Conservation (phyloP, 2,113 vertebrate genomes). For the Neoarius graeffei region DNA sequence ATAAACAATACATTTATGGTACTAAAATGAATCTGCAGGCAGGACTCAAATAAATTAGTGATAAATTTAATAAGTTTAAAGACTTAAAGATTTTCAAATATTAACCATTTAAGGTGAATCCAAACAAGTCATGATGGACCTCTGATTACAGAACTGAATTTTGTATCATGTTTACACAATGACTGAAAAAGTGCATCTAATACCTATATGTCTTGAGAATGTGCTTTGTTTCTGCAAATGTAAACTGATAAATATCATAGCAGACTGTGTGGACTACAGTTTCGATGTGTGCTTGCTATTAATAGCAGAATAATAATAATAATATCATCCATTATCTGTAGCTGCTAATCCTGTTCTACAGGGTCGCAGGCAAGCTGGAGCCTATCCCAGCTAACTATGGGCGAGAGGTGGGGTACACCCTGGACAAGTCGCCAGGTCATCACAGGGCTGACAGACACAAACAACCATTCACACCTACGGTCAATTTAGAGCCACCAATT, state of each 20-base stretch:
- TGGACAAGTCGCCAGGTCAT: too few species aligned
- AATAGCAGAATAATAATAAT: background rate
- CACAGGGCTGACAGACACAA: background rate
- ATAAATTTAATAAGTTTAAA: background rate
- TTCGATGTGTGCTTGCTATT: constrained; percentile 7
- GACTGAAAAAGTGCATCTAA: background rate
- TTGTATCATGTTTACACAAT: background rate
- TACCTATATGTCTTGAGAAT: background rate
- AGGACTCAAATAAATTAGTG: background rate
- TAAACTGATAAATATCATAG: background rate
- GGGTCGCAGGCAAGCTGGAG: too few species aligned
- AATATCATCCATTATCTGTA: too few species aligned
- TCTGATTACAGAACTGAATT: background rate
- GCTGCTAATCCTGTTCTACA: too few species aligned
- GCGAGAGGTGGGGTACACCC: too few species aligned
- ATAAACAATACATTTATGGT: background rate
- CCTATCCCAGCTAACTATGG: too few species aligned
- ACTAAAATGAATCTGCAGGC: background rate
- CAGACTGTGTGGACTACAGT: background rate
- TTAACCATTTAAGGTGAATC: background rate
- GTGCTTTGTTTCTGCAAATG: background rate
- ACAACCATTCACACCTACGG: too few species aligned
- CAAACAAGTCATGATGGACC: background rate
- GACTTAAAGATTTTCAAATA: background rate
- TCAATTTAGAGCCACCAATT: too few species aligned